These are phyloP conservation scores for Rhagophthalmus giganteus DNA, from an alignment of 2,888 invertebrate species.

Conservation along the genomic window DNA sequence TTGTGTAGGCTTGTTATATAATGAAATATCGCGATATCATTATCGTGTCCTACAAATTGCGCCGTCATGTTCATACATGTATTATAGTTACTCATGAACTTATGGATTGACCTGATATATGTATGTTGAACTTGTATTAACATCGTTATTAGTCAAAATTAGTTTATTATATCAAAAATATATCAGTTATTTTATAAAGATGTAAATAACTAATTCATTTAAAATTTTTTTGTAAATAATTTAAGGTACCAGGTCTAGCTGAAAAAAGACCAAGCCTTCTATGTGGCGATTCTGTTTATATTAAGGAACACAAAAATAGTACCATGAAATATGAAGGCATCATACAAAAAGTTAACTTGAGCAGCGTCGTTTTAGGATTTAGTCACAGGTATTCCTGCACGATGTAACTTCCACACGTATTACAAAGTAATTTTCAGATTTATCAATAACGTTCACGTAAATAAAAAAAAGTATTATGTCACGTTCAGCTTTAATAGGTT, in stretches of 20 bases:
- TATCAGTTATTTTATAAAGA: too few relatives aligned
- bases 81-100: too few relatives aligned
- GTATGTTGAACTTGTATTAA: too few relatives aligned
- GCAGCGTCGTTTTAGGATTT: conserved; percentile 41
- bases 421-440: conserved; percentile 25
- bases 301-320: conserved; percentile 32
- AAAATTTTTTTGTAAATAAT: not conserved
- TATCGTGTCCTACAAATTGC: too few relatives aligned
- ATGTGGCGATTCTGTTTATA: conserved; percentile 43
- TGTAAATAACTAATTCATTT: not conserved
- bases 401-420: not conserved
- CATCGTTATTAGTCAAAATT: too few relatives aligned
- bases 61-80: too few relatives aligned
- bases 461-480: conserved; percentile 40
- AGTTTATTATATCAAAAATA: too few relatives aligned
- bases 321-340: conserved; percentile 43
- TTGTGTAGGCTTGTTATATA: too few relatives aligned
- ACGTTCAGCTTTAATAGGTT: conserved; percentile 45
- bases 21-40: not conserved
- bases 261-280: conserved; percentile 50
- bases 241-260: conserved; percentile 48
- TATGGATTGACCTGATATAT: too few relatives aligned
- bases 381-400: conserved; percentile 32
- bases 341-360: conserved; percentile 39
- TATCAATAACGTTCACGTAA: conserved; percentile 21